Percentiles rank a stretch among this genome's conserved stretches.
Evolutionary conservation across 1,140 invertebrate genomes (phyloP).

Genomic region (Drosophila obscura): DNA sequence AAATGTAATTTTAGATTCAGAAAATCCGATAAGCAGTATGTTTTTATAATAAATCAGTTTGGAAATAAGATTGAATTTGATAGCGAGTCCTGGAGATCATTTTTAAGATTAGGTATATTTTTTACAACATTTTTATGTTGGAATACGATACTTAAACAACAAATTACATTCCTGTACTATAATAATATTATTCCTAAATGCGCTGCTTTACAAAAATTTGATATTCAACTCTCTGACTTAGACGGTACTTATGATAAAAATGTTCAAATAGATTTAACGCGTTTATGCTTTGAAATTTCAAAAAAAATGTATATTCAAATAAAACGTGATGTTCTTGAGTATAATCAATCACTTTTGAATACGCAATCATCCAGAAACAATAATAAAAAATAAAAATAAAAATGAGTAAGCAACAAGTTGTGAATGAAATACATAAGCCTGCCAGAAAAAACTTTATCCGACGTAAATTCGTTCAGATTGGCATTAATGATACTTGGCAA

Average conservation of each 20-base stretch:
- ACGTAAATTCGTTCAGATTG: conserved; percentile 7
- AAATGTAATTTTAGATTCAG: too few relatives aligned
- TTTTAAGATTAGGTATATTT: too few relatives aligned
- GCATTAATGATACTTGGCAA: conserved; percentile 11
- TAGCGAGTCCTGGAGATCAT: too few relatives aligned
- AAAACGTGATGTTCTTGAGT: neutral
- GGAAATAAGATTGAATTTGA: too few relatives aligned
- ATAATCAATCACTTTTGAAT: neutral
- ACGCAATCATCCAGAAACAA: neutral
- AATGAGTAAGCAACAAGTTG: neutral
- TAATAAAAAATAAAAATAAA: neutral
- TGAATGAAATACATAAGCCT: conserved; percentile 13
- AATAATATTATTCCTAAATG: conserved; percentile 12
- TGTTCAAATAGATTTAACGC: conserved; percentile 5
- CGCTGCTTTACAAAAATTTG: neutral
- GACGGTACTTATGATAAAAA: neutral
- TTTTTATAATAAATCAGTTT: too few relatives aligned
- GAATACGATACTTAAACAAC: too few relatives aligned
- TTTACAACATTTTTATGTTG: too few relatives aligned
- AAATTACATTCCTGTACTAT: neutral
- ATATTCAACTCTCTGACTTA: conserved; percentile 5
- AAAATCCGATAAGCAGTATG: too few relatives aligned
- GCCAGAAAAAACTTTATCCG: neutral
- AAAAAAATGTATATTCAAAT: conserved; percentile 8
- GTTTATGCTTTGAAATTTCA: conserved; percentile 11